phyloP scores from a whole-genome alignment of 2,113 vertebrate genomes.

The Pteruthius melanotis region DNA sequence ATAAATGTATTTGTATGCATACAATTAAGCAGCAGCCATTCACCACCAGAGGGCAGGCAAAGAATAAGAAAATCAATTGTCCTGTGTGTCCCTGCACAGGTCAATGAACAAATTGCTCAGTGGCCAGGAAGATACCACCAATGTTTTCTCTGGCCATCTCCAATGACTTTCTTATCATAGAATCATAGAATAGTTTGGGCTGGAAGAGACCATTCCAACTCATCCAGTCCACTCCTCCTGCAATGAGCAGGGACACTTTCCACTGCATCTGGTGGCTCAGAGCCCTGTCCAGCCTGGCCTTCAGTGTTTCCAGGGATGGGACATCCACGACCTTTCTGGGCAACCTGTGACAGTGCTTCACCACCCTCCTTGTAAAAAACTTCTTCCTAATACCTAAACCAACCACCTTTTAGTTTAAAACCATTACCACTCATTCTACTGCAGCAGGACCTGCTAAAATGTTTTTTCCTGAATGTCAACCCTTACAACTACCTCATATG shows the following conservation, averaged over 20 bases:
- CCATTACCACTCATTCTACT: neutral
- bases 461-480: neutral
- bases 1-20: neutral
- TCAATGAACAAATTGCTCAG: neutral
- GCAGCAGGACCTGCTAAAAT: neutral
- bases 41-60: conserved; percentile 59
- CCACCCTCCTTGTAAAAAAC: neutral
- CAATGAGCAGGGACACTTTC: no score
- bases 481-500: neutral
- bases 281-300: neutral
- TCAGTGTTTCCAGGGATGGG: neutral
- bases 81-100: rapidly evolving
- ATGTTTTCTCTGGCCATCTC: neutral
- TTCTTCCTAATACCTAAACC: neutral
- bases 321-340: neutral
- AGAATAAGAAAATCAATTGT: neutral
- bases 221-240: neutral
- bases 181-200: neutral
- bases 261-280: neutral
- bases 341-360: neutral
- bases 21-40: neutral
- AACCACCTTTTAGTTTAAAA: neutral
- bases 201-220: neutral
- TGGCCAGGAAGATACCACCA: neutral
- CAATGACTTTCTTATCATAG: neutral